Base-by-base conservation (phyloP, 2,888 invertebrate genomes). In the Nasonia oneida region DNA sequence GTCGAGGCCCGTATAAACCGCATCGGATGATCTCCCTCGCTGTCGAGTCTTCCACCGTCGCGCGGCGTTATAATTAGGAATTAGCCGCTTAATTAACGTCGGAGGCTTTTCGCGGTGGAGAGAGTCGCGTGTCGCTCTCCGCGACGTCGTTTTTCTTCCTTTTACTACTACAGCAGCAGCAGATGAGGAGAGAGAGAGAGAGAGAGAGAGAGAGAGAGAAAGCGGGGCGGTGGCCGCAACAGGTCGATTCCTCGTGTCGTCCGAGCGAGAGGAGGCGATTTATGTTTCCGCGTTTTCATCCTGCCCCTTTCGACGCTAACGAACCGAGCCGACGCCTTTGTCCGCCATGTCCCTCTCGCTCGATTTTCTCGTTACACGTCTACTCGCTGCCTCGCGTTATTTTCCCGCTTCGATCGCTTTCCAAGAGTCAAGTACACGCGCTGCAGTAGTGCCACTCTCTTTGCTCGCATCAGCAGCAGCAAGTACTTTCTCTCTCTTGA, bases 81-180 rank as follows among this genome's bases (percentile, higher is more conserved):
- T 89, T 88, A 87, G 74, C 50, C 81, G 83, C 71, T 85, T 89
- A 89, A 89, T 89, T 88, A 88, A 83, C 86, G 53, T 81, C 81
- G 77, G 15, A 15, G 14, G 23, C n/a, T 39, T 14, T 10, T 57
- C 57, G 37, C 57, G 23, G 8, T 0, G 8, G 50, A 15, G 50
- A 53, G 53, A 61, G 57, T 53, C 50, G 33, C 53, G 53, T 71
- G 70, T 70, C n/a, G 23, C 47, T 78, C 3, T 39, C 5, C 39
- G 39, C 42, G 39, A 4, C 37, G 42, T 15, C n/a, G n/a, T 42
- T 42, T 42, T 57, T 3, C 23, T 18, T 64, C 18, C 18, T 67
- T 77, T 64, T 23, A 39, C 50, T 57, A 18, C 12, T 33, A 3
- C 6, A 53, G n/a, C 5, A 33, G 33, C 15, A 37, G 14, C 37